Evolutionary conservation across 2,113 vertebrate genomes (phyloP).

Genomic region (Corythoichthys haematopterus): DNA sequence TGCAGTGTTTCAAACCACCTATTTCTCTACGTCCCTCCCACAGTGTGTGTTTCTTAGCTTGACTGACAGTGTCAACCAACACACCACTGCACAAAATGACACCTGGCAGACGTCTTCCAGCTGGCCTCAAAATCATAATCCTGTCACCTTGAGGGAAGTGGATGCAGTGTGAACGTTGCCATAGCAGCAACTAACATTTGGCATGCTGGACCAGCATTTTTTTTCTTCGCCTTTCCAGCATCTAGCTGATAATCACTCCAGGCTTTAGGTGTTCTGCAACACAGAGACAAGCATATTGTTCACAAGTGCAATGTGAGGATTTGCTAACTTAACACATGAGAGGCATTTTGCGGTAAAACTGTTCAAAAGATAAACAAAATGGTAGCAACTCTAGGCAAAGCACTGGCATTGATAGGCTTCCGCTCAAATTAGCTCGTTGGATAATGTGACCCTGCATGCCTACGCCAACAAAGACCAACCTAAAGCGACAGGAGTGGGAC

Average conservation of each 20-base stretch:
- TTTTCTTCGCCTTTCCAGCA: neutral
- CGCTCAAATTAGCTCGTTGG: no score
- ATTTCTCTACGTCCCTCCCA: slow-evolving; percentile 14
- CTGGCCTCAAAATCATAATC: slow-evolving; percentile 30
- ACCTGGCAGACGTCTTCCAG: slow-evolving; percentile 25
- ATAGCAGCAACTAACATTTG: slow-evolving; percentile 27
- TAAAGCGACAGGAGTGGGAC: no score
- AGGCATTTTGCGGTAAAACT: slow-evolving; percentile 22
- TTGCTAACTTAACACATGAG: slow-evolving; percentile 47
- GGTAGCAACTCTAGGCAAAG: neutral
- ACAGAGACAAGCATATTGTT: slow-evolving; percentile 8
- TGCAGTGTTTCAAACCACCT: slow-evolving; percentile 14
- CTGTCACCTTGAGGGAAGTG: slow-evolving; percentile 33
- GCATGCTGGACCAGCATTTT: neutral
- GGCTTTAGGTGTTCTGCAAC: slow-evolving; percentile 12
- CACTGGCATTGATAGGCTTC: no score
- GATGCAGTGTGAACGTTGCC: slow-evolving; percentile 11
- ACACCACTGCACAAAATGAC: slow-evolving; percentile 21
- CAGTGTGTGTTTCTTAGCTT: slow-evolving; percentile 27
- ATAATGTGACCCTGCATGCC: no score
- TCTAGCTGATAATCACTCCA: slow-evolving; percentile 1
- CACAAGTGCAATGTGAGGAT: slow-evolving; percentile 20
- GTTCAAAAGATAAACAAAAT: neutral
- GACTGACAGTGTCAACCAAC: slow-evolving; percentile 33
- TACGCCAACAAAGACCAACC: no score